Evolutionary conservation across 1,140 invertebrate species (phyloP).

Genomic region (Saxidomus purpurata): DNA sequence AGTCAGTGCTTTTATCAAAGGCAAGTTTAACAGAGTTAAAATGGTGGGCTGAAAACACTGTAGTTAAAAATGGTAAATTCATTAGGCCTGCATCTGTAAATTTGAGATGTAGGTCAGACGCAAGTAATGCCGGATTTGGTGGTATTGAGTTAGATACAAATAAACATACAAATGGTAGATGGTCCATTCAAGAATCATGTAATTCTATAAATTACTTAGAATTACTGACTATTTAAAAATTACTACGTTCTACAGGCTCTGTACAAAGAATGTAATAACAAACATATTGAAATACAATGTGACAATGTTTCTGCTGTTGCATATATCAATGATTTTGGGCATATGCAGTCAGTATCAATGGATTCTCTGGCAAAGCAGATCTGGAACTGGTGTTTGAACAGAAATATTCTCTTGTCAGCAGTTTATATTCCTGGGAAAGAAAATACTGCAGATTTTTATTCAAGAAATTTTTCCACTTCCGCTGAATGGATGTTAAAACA

Average conservation of each 20-base stretch:
- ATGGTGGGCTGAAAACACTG: conserved; percentile 54
- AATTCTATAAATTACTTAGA: conserved; percentile 16
- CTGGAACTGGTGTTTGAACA: conserved; percentile 41
- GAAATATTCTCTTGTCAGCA: conserved; percentile 47
- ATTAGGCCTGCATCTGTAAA: background rate
- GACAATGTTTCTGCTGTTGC: conserved; percentile 39
- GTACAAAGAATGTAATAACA: background rate
- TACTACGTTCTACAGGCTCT: background rate
- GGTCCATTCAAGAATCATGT: background rate
- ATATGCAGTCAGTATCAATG: conserved; percentile 24
- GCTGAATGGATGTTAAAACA: conserved; percentile 52
- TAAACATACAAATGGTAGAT: conserved; percentile 23
- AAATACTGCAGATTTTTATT: conserved; percentile 32
- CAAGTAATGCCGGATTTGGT: background rate
- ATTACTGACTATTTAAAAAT: background rate
- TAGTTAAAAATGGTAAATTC: conserved; percentile 20
- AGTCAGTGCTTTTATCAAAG: background rate
- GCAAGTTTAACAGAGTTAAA: conserved; percentile 27
- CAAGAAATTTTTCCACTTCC: conserved; percentile 14
- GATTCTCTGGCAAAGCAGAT: conserved; percentile 29
- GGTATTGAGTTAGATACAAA: background rate
- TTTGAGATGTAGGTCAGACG: conserved; percentile 34
- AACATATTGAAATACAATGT: conserved; percentile 1
- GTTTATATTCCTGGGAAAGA: conserved; percentile 20
- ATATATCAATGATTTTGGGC: conserved; percentile 47